Conservation (phyloP, 2,888 invertebrate species). For the Noctua janthe region DNA sequence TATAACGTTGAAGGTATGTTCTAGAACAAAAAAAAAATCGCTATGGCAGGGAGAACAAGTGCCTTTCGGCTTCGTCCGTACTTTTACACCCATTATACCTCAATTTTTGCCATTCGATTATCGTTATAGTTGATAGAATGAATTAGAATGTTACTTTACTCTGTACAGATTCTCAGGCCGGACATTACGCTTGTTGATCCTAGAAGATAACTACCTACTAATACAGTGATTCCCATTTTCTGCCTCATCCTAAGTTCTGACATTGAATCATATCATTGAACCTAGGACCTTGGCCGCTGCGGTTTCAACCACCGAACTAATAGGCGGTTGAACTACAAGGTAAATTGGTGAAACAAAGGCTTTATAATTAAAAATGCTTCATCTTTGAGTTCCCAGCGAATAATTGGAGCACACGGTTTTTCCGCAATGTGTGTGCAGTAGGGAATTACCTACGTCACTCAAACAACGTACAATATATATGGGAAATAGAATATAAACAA, state of each 20-base stretch:
- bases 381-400: background rate
- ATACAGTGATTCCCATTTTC: background rate
- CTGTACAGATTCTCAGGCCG: background rate
- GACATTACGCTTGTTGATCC: background rate
- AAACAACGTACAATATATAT: background rate
- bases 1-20: too few species aligned
- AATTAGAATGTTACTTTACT: too few species aligned
- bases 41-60: too few species aligned
- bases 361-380: background rate
- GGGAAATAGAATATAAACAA: background rate
- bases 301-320: background rate
- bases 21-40: too few species aligned
- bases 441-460: constrained; percentile 25
- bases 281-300: background rate
- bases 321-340: background rate
- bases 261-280: constrained; percentile 10
- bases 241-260: background rate
- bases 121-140: too few species aligned
- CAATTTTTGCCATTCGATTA: too few species aligned
- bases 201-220: background rate
- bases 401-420: constrained; percentile 15
- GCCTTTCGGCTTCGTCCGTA: too few species aligned
- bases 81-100: too few species aligned
- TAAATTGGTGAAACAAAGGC: constrained; percentile 5
- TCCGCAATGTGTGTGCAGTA: constrained; percentile 1